Conservation (phyloP, 2,888 invertebrate genomes). For the Horisme vitalbata region DNA sequence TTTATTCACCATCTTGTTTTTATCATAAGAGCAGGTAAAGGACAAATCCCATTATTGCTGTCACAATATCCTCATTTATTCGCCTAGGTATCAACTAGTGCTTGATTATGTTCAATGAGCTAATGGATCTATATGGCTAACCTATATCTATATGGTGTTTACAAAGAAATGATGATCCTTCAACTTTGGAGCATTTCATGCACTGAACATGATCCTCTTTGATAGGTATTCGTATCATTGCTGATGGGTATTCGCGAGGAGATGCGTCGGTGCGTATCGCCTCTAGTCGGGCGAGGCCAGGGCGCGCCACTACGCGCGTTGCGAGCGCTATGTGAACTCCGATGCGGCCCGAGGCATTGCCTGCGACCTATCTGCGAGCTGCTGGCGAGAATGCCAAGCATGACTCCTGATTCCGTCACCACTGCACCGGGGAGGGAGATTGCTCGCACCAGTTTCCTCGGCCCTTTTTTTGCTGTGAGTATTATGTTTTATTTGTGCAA, state of each 20-base stretch:
- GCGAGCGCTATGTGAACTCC: slow-evolving; percentile 91
- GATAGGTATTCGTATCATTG: slow-evolving; percentile 69
- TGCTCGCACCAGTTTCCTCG: slow-evolving; percentile 92
- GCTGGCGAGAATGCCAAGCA: slow-evolving; percentile 71
- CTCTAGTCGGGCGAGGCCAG: slow-evolving; percentile 86
- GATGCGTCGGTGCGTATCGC: slow-evolving; percentile 87
- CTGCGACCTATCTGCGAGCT: slow-evolving; percentile 87
- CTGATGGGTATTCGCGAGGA: slow-evolving; percentile 73
- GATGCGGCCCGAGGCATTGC: slow-evolving; percentile 85
- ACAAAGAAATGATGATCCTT: no score
- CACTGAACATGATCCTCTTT: not conserved
- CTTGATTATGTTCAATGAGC: no score
- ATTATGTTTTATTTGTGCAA: no score
- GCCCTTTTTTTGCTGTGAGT: slow-evolving; percentile 93
- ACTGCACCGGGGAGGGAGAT: slow-evolving; percentile 93
- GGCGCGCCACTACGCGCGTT: slow-evolving; percentile 88
- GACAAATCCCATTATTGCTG: not conserved
- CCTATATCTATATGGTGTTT: no score
- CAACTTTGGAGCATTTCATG: no score
- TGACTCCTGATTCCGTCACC: slow-evolving; percentile 89
- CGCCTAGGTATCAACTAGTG: no score
- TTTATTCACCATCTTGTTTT: not conserved
- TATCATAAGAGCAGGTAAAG: not conserved
- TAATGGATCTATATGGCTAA: no score
- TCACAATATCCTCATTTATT: not conserved